These are phyloP conservation scores for Drosophila suboccidentalis DNA, from an alignment of 2,888 invertebrate genomes.

Conservation along the genomic window DNA sequence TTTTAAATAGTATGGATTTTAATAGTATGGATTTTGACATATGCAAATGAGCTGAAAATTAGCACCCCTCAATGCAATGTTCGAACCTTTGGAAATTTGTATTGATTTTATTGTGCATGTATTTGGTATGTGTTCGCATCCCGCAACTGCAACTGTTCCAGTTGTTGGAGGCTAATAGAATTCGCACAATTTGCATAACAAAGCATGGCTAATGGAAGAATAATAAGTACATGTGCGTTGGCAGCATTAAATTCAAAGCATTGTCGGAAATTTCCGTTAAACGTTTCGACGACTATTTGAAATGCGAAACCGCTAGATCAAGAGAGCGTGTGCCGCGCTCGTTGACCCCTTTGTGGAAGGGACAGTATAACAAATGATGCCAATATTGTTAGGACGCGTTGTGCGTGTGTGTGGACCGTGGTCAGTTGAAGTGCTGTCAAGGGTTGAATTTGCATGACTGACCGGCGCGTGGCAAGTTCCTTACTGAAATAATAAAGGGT, in stretches of 20 bases:
- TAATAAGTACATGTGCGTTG: slow-evolving; percentile 22
- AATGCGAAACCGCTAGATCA: slow-evolving; percentile 22
- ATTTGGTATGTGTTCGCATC: neutral
- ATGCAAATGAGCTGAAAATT: slow-evolving; percentile 1
- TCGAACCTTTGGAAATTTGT: slow-evolving; percentile 1
- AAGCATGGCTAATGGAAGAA: slow-evolving; percentile 46
- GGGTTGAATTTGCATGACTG: slow-evolving; percentile 31
- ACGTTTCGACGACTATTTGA: slow-evolving; percentile 15
- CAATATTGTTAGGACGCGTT: slow-evolving; percentile 21
- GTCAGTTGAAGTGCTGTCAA: slow-evolving; percentile 30
- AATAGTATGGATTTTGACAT: neutral
- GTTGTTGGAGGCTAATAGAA: slow-evolving; percentile 15
- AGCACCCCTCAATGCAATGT: slow-evolving; percentile 8
- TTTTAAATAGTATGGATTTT: neutral
- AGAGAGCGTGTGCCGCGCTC: slow-evolving; percentile 14
- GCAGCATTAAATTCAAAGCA: slow-evolving; percentile 9
- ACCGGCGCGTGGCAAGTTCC: slow-evolving; percentile 26
- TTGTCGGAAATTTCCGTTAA: slow-evolving; percentile 29
- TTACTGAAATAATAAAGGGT: slow-evolving; percentile 6
- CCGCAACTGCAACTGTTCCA: slow-evolving; percentile 19
- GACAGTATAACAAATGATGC: slow-evolving; percentile 27
- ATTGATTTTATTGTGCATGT: slow-evolving; percentile 6
- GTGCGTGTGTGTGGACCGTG: slow-evolving; percentile 25
- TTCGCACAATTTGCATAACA: slow-evolving; percentile 54
- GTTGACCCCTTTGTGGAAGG: slow-evolving; percentile 26